These are phyloP conservation scores for Pycnomerus fuliginosus DNA, from an alignment of 2,888 invertebrate genomes.

Conservation along the genomic window DNA sequence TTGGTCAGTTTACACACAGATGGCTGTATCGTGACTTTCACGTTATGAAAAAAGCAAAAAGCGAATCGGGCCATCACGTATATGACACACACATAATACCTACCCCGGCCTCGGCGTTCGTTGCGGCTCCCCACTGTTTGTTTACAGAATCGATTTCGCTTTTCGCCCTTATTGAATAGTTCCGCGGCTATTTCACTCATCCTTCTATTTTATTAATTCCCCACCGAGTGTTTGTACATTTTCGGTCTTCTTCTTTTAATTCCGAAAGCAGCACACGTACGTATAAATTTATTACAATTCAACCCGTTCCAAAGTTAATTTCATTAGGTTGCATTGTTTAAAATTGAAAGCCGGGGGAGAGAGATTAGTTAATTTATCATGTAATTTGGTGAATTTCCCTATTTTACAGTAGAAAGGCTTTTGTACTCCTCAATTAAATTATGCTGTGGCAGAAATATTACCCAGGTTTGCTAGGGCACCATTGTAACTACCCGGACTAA, in stretches of 20 bases:
- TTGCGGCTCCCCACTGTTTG: conserved; percentile 29
- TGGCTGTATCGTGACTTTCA: conserved; percentile 48
- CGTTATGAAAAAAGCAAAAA: conserved; percentile 33
- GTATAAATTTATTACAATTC: conserved; percentile 52
- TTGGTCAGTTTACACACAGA: conserved; percentile 50
- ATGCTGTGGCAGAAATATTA: conserved; percentile 44
- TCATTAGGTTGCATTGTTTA: conserved; percentile 54
- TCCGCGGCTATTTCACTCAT: conserved; percentile 31
- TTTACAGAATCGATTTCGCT: conserved; percentile 35
- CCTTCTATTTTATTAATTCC: conserved; percentile 34
- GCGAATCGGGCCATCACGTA: conserved; percentile 23
- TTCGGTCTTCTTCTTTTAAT: conserved; percentile 40
- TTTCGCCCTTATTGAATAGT: conserved; percentile 35
- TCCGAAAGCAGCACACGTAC: conserved; percentile 45
- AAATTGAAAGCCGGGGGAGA: conserved; percentile 50
- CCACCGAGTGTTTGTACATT: conserved; percentile 39
- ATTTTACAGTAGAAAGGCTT: conserved; percentile 44
- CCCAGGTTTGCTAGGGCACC: conserved; percentile 27
- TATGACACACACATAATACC: conserved; percentile 17
- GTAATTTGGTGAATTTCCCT: conserved; percentile 48
- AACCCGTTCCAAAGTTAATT: conserved; percentile 55
- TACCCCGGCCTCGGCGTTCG: conserved; percentile 12
- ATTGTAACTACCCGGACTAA: not conserved
- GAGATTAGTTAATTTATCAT: conserved; percentile 53
- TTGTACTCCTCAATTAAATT: conserved; percentile 43